These are phyloP conservation scores for Spicauda simplicius DNA, from an alignment of 2,888 invertebrate species.

Conservation along the genomic window DNA sequence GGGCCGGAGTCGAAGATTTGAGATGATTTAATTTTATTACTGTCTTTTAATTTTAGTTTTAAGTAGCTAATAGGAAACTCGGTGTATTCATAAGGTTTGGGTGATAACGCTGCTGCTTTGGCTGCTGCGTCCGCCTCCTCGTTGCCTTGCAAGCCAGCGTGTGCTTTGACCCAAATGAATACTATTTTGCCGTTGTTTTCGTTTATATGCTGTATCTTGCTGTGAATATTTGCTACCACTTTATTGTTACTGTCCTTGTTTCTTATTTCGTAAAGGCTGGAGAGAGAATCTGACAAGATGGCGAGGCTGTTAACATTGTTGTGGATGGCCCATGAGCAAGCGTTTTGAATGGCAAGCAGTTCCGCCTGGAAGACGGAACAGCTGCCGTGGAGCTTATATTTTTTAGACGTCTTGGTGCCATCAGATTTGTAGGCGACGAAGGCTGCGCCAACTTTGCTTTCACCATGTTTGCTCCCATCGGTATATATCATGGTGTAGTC, in stretches of 20 bases:
- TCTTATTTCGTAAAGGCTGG: no score
- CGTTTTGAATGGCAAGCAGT: no score
- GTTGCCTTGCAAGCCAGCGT: neutral
- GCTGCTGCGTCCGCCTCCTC: no score
- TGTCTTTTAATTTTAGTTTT: neutral
- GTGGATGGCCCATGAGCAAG: no score
- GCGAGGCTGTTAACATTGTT: neutral
- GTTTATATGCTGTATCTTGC: neutral
- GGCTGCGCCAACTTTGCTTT: no score
- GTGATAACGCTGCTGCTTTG: neutral
- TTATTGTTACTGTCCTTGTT: neutral
- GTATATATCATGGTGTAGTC: neutral
- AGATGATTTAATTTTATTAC: neutral
- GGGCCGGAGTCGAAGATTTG: neutral
- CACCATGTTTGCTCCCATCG: neutral
- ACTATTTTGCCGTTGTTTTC: neutral
- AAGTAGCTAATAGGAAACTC: no score
- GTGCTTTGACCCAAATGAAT: neutral
- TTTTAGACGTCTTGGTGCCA: neutral
- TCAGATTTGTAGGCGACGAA: neutral
- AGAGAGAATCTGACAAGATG: neutral
- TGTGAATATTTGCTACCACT: neutral
- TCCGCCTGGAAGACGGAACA: neutral
- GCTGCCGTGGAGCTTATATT: no score
- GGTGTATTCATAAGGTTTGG: neutral